phyloP scores from a whole-genome alignment of 2,113 vertebrate species.

The Campylorhamphus procurvoides region DNA sequence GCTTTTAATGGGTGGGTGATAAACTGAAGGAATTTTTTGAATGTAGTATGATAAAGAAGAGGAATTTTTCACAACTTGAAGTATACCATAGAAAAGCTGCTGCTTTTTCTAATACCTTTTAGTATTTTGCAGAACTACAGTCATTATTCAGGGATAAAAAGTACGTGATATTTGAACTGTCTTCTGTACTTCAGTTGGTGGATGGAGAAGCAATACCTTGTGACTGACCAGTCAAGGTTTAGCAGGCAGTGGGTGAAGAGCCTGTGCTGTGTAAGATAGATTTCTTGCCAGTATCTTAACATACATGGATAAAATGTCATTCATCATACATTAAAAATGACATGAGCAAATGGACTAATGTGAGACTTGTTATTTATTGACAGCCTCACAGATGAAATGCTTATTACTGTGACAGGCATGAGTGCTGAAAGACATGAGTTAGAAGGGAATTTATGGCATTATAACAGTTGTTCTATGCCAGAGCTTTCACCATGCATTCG shows the following conservation, averaged over 20 bases:
- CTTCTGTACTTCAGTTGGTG: not conserved
- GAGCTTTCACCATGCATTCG: not conserved
- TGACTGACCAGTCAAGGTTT: not conserved
- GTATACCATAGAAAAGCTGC: not conserved
- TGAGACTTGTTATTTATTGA: not conserved
- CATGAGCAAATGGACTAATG: not conserved
- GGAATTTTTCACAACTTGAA: not conserved
- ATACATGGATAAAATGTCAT: not conserved
- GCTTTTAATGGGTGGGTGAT: not conserved
- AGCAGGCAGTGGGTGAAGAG: not conserved
- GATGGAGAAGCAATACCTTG: not conserved
- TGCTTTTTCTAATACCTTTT: not conserved
- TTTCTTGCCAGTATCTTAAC: not conserved
- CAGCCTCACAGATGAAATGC: not conserved
- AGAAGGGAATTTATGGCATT: not conserved
- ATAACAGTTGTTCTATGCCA: not conserved
- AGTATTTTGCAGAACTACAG: not conserved
- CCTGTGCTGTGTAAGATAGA: not conserved
- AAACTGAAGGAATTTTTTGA: not conserved
- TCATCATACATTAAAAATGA: not conserved
- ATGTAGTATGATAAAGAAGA: not conserved
- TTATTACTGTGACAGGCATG: conserved; percentile 12
- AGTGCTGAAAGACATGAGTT: not conserved
- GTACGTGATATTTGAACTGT: not conserved
- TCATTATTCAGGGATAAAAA: not conserved